A percentile compares a stretch with the other conserved stretches of the same genome.
Conservation (phyloP, 2,797 vertebrate species). For the Balearica regulorum region DNA sequence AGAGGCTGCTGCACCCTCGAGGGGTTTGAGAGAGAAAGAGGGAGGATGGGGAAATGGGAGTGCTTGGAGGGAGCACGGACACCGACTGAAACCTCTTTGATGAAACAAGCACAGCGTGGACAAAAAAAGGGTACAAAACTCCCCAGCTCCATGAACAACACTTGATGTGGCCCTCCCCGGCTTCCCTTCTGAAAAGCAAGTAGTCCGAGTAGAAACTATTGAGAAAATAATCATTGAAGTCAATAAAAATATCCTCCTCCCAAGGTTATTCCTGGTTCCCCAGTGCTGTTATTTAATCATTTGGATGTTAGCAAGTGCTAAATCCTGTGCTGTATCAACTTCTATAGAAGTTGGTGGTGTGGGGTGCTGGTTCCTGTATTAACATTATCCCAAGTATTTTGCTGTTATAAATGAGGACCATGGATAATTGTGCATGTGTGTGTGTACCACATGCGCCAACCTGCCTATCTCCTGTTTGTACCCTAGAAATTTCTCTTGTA, state of each 20-base stretch:
- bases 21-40: neutral
- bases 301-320: neutral
- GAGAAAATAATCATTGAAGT: neutral
- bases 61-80: neutral
- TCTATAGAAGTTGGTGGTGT: neutral
- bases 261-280: neutral
- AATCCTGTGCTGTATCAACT: neutral
- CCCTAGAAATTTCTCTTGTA: neutral
- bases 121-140: neutral
- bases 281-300: neutral
- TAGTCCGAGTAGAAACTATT: neutral
- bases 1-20: neutral
- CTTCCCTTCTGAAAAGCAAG: neutral
- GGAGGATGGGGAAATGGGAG: neutral
- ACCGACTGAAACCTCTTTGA: neutral
- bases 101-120: neutral
- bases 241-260: neutral
- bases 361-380: neutral
- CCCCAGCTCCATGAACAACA: neutral
- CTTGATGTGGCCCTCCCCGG: neutral
- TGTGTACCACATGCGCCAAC: fast-evolving
- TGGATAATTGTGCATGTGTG: neutral
- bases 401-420: neutral
- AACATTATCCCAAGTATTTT: neutral
- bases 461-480: neutral